These are phyloP conservation scores for Cylas formicarius DNA, from an alignment of 1,140 invertebrate species.

Conservation along the genomic window DNA sequence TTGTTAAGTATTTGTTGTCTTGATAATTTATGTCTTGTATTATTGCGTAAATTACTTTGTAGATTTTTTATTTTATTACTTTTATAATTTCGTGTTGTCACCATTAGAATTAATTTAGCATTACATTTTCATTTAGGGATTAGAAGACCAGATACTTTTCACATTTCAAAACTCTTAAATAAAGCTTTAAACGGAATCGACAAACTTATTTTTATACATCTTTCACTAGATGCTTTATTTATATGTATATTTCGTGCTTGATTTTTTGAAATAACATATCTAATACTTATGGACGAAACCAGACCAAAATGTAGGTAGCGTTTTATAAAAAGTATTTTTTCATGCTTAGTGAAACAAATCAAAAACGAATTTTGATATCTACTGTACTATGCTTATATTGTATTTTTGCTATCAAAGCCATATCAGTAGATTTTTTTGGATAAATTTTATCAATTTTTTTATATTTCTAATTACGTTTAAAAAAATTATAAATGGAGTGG, in stretches of 20 bases:
- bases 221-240: constrained; percentile 13
- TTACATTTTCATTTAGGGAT: constrained; percentile 9
- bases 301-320: constrained; percentile 34
- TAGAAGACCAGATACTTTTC: constrained; percentile 11
- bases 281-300: constrained; percentile 21
- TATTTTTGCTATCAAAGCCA: constrained; percentile 34
- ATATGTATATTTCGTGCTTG: constrained; percentile 18
- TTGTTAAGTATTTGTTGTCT: too few species aligned
- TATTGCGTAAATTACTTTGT: constrained; percentile 10
- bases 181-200: constrained; percentile 2
- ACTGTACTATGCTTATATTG: constrained; percentile 17
- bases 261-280: constrained; percentile 31
- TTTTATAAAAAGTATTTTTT: constrained; percentile 36
- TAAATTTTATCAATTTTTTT: constrained; percentile 1
- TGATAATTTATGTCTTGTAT: too few species aligned
- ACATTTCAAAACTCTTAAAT: constrained; percentile 12
- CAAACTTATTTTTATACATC: neutral
- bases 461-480: constrained; percentile 10
- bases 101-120: constrained; percentile 12
- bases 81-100: constrained; percentile 11
- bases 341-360: constrained; percentile 28
- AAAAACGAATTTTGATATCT: constrained; percentile 23
- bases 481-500: too few species aligned
- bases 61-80: constrained; percentile 13
- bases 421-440: constrained; percentile 21